These are phyloP conservation scores for Glyphotaelius pellucidus DNA, from an alignment of 2,888 invertebrate genomes.

Conservation along the genomic window DNA sequence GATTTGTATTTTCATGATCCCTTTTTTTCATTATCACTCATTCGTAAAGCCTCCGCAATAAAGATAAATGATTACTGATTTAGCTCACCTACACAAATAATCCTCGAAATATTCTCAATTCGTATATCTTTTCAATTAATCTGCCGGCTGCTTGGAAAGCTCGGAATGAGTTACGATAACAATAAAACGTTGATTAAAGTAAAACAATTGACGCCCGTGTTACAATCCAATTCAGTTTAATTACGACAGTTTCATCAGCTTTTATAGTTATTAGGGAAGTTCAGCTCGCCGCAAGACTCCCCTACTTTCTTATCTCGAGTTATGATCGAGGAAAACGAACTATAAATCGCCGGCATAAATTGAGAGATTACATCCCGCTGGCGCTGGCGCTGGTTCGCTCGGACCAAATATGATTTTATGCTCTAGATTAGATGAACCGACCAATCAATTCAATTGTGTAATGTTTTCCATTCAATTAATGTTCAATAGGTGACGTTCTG, in stretches of 20 bases:
- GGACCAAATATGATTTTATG: not conserved
- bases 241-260: constrained; percentile 49
- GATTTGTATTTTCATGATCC: not conserved
- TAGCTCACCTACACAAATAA: not conserved
- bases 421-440: not conserved
- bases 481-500: not conserved
- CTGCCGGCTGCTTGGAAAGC: constrained; percentile 36
- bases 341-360: constrained; percentile 11
- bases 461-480: not conserved
- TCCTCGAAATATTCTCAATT: constrained; percentile 29
- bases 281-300: constrained; percentile 21
- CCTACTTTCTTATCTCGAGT: constrained; percentile 32
- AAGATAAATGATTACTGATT: constrained; percentile 34
- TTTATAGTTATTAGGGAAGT: constrained; percentile 54
- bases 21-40: constrained; percentile 2
- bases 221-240: constrained; percentile 50
- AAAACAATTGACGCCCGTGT: constrained; percentile 49
- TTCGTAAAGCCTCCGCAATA: not conserved
- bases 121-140: constrained; percentile 46
- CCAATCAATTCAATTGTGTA: not conserved
- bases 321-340: constrained; percentile 20
- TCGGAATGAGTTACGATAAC: constrained; percentile 34
- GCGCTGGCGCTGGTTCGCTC: not conserved
- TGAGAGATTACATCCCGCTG: constrained; percentile 43
- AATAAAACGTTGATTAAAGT: constrained; percentile 53